A percentile compares a stretch with the other conserved stretches of the same genome.
Conservation (phyloP, 1,140 invertebrate species). For the Mylabris phalerata region DNA sequence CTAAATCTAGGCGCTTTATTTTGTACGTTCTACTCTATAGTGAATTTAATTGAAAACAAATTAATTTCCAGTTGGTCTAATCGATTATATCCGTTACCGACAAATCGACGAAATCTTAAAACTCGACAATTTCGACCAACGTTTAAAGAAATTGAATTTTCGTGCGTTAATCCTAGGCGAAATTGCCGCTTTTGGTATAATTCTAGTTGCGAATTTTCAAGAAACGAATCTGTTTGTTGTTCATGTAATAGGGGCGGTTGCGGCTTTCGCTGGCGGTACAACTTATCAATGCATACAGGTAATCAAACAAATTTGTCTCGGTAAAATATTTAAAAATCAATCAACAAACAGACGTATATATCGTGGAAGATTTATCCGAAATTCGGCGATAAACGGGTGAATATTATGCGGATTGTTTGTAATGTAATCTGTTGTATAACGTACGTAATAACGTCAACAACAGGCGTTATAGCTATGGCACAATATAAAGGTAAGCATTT, state of each 20-base stretch:
- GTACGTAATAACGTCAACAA: too few species aligned
- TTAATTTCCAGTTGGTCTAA: conserved; percentile 1
- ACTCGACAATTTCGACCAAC: too few species aligned
- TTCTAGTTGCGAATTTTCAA: conserved; percentile 64
- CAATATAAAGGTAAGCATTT: conserved; percentile 4
- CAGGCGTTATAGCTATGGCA: neutral
- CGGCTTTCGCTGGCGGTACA: conserved; percentile 55
- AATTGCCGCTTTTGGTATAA: conserved; percentile 27
- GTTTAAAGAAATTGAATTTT: too few species aligned
- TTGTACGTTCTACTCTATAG: conserved; percentile 47
- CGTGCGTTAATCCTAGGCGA: conserved; percentile 44
- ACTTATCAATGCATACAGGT: conserved; percentile 57
- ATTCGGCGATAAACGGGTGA: conserved; percentile 47
- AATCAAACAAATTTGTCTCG: conserved; percentile 7
- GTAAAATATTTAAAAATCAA: neutral
- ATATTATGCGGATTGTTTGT: conserved; percentile 39
- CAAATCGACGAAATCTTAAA: conserved; percentile 12
- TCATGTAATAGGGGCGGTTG: conserved; percentile 56
- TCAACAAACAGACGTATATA: conserved; percentile 47
- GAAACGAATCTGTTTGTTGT: conserved; percentile 57
- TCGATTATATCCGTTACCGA: conserved; percentile 11
- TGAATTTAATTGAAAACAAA: too few species aligned
- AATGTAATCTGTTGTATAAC: too few species aligned
- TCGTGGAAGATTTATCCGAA: conserved; percentile 56
- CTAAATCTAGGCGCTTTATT: conserved; percentile 62